Percentiles rank a stretch among this genome's conserved stretches.
These are phyloP conservation scores for Sepioteuthis lessoniana DNA, from an alignment of 2,888 invertebrate species.

Conservation along the genomic window DNA sequence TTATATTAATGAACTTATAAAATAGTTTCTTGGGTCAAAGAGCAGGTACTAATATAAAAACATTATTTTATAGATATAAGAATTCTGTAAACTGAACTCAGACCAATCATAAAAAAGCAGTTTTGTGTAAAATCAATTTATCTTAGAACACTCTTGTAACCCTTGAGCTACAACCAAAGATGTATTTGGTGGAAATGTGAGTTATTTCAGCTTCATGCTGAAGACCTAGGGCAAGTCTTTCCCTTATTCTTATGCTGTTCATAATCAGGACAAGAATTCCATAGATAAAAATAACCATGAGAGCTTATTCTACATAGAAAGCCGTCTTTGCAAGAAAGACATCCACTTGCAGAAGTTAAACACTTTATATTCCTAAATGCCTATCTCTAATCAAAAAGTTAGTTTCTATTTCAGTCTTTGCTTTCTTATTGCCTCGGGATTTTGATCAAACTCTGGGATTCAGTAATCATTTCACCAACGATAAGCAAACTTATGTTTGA, in stretches of 20 bases:
- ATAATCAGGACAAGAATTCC: not conserved
- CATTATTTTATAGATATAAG: no score
- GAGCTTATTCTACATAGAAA: not conserved
- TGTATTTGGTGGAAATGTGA: not conserved
- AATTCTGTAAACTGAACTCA: no score
- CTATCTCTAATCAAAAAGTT: not conserved
- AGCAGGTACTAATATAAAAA: no score
- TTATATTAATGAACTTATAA: no score
- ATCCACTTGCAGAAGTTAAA: not conserved
- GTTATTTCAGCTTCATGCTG: not conserved
- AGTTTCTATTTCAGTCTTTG: conserved; percentile 2
- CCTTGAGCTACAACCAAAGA: not conserved
- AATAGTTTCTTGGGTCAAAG: no score
- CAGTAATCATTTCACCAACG: not conserved
- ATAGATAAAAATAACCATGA: not conserved
- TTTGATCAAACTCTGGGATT: not conserved
- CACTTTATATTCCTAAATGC: not conserved
- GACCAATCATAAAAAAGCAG: no score
- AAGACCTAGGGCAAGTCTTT: not conserved
- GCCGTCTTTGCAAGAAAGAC: not conserved
- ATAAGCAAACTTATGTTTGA: not conserved
- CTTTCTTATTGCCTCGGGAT: not conserved
- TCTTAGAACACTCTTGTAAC: not conserved
- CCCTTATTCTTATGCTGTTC: not conserved
- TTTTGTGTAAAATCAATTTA: not conserved